Percentiles rank a stretch among this genome's conserved stretches.
Conservation (phyloP, 2,797 vertebrate genomes). For the Scleropages formosus region DNA sequence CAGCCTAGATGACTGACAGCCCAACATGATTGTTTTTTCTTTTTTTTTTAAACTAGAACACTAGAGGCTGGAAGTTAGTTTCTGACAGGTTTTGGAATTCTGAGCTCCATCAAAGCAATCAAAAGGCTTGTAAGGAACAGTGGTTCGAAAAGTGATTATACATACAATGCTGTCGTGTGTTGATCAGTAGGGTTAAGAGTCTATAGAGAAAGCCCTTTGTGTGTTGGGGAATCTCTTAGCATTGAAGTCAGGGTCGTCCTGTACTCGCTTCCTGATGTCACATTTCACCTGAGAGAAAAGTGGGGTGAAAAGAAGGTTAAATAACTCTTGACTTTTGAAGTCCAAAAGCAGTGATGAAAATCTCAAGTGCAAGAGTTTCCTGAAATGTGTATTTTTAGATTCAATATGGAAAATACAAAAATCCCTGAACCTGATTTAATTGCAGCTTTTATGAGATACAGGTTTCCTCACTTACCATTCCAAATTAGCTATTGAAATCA, state of each 20-base stretch:
- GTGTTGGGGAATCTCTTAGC: constrained; percentile 84
- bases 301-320: not conserved
- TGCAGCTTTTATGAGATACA: no score
- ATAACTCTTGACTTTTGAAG: not conserved
- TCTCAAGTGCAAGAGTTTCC: not conserved
- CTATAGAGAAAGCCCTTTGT: constrained; percentile 76
- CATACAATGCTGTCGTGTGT: not conserved
- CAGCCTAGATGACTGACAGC: not conserved
- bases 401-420: no score
- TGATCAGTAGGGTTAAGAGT: constrained; percentile 60
- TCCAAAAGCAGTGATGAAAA: not conserved
- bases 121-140: not conserved
- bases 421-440: no score
- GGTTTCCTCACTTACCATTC: no score
- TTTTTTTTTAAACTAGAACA: no score
- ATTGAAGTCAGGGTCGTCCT: constrained; percentile 82
- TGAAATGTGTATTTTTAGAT: no score
- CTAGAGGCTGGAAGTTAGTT: not conserved
- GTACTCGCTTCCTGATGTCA: constrained; percentile 82
- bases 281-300: constrained; percentile 71
- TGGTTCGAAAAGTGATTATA: not conserved
- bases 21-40: not conserved
- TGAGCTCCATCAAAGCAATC: not conserved
- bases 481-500: no score
- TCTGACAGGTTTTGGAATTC: not conserved